phyloP scores from a whole-genome alignment of 2,113 vertebrate species.

The Tragelaphus scriptus region DNA sequence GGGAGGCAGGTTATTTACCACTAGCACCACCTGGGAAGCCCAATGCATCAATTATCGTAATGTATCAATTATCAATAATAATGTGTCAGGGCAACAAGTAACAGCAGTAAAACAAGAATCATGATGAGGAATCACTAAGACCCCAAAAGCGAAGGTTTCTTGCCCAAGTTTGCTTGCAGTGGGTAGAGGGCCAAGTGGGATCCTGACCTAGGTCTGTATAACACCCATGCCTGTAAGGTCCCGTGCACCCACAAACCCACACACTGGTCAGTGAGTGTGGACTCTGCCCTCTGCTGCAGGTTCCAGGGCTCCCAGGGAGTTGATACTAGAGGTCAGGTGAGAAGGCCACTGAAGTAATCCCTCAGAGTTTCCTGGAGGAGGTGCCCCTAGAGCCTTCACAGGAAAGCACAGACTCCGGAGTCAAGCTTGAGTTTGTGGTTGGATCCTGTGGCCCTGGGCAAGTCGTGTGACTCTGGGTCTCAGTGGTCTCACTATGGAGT shows the following conservation, averaged over 20 bases:
- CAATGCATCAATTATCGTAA: not conserved
- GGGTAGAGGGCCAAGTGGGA: not conserved
- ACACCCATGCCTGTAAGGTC: not conserved
- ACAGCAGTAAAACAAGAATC: not conserved
- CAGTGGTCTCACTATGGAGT: not conserved
- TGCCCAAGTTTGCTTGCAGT: conserved; percentile 34
- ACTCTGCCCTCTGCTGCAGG: not conserved
- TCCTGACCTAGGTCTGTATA: not conserved
- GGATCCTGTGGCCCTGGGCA: not conserved
- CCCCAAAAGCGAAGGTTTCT: not conserved
- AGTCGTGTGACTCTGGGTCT: not conserved
- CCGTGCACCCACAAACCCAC: accelerated
- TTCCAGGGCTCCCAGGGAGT: not conserved
- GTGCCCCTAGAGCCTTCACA: not conserved
- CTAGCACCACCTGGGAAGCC: not conserved
- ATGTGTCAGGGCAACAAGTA: not conserved
- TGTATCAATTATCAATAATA: not conserved
- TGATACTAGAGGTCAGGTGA: not conserved
- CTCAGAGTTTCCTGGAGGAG: not conserved
- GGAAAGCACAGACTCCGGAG: not conserved
- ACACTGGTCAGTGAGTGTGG: not conserved
- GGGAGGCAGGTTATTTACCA: not conserved
- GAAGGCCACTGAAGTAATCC: not conserved
- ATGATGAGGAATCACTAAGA: not conserved
- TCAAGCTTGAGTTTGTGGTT: not conserved